phyloP scores from a whole-genome alignment of 1,140 invertebrate genomes.

The Varroa destructor region DNA sequence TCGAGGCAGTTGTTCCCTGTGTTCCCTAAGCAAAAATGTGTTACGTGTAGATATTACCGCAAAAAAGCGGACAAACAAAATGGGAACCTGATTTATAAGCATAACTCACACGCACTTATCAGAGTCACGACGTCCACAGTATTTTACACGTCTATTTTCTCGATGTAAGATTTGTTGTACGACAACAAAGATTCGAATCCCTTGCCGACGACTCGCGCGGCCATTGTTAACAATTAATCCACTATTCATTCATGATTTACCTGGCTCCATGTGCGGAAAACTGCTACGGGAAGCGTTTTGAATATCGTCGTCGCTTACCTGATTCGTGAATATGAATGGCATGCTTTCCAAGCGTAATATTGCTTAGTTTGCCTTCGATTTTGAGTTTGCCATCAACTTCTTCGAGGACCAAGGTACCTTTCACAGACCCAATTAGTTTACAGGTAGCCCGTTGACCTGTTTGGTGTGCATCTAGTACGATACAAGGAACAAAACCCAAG shows the following conservation, averaged over 20 bases:
- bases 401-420: neutral
- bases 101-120: slow-evolving; percentile 28
- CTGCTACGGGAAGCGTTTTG: slow-evolving; percentile 34
- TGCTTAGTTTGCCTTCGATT: neutral
- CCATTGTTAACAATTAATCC: too few species aligned
- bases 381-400: neutral
- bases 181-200: too few species aligned
- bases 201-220: too few species aligned
- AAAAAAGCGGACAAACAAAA: neutral
- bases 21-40: slow-evolving; percentile 18
- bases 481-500: too few species aligned
- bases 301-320: slow-evolving; percentile 34
- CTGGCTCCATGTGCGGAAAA: slow-evolving; percentile 29
- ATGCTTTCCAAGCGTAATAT: slow-evolving; percentile 33
- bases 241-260: too few species aligned
- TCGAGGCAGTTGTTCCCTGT: slow-evolving; percentile 38
- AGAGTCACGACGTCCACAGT: neutral
- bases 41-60: neutral
- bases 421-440: neutral
- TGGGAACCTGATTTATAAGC: slow-evolving; percentile 29
- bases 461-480: too few species aligned
- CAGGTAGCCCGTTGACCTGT: neutral
- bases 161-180: too few species aligned
- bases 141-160: too few species aligned
- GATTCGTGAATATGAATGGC: slow-evolving; percentile 41